Evolutionary conservation across 2,888 invertebrate genomes (phyloP).

Genomic region (Listrodromus nycthemerus): DNA sequence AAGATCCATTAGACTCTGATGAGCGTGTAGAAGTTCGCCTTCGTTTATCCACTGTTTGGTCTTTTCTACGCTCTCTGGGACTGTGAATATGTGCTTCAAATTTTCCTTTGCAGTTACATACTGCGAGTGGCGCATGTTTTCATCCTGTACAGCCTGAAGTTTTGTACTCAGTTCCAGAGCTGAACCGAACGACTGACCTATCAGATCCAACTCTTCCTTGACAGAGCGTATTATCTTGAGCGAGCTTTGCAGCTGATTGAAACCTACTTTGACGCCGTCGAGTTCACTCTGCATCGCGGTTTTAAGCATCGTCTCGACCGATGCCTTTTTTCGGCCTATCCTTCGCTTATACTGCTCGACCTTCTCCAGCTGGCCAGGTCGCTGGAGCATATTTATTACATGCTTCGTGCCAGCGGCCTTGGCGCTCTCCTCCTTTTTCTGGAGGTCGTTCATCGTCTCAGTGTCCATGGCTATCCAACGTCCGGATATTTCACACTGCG

Average conservation of each 20-base stretch:
- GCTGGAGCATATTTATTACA: slow-evolving; percentile 96
- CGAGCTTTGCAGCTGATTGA: slow-evolving; percentile 95
- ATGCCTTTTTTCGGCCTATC: slow-evolving; percentile 92
- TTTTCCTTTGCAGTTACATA: slow-evolving; percentile 99
- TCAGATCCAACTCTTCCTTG: slow-evolving; percentile 84
- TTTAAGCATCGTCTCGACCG: slow-evolving; percentile 97
- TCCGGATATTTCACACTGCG: slow-evolving; percentile 8
- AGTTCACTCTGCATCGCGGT: slow-evolving; percentile 99
- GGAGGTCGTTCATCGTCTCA: slow-evolving; percentile 76
- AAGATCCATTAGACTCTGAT: slow-evolving; percentile 96
- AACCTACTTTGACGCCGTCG: slow-evolving; percentile 97
- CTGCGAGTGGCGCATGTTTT: slow-evolving; percentile 97
- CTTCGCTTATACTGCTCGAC: slow-evolving; percentile 92
- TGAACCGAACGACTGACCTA: slow-evolving; percentile 90
- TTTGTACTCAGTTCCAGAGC: slow-evolving; percentile 93
- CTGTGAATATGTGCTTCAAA: slow-evolving; percentile 98
- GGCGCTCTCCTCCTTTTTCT: slow-evolving; percentile 91
- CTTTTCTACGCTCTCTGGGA: slow-evolving; percentile 97
- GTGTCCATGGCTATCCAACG: slow-evolving; percentile 41
- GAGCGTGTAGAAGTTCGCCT: slow-evolving; percentile 97
- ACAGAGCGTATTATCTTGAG: slow-evolving; percentile 91
- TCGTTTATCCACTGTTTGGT: slow-evolving; percentile 97
- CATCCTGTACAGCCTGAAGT: slow-evolving; percentile 94
- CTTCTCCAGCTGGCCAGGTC: slow-evolving; percentile 98
- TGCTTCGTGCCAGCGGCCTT: slow-evolving; percentile 92